Evolutionary conservation across 1,140 invertebrate genomes (phyloP).

Genomic region (Brachionus angularis): DNA sequence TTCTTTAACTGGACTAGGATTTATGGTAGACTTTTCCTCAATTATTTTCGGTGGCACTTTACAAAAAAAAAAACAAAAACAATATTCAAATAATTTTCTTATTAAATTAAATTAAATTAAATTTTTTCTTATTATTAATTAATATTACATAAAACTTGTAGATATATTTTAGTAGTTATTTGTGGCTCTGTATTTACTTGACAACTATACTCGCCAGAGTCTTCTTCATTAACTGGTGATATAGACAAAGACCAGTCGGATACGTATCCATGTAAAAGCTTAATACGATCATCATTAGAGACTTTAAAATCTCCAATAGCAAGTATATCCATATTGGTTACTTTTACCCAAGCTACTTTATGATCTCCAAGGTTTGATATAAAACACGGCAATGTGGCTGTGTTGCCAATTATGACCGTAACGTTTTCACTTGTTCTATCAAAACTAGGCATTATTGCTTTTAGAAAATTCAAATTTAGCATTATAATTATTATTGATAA

Average conservation of each 20-base stretch:
- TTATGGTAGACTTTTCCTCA: slow-evolving; percentile 27
- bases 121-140: background rate
- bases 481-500: no score
- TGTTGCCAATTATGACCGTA: slow-evolving; percentile 79
- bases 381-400: slow-evolving; percentile 84
- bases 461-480: no score
- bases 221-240: slow-evolving; percentile 24
- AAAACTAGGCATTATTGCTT: slow-evolving; percentile 60
- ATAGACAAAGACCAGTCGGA: slow-evolving; percentile 43
- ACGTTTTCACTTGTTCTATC: slow-evolving; percentile 85
- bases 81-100: background rate
- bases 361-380: slow-evolving; percentile 82
- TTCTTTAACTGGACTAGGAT: slow-evolving; percentile 9
- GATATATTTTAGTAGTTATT: slow-evolving; percentile 21
- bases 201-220: slow-evolving; percentile 37
- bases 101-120: background rate
- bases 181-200: slow-evolving; percentile 42
- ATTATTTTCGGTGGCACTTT: slow-evolving; percentile 41
- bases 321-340: slow-evolving; percentile 40
- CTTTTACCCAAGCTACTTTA: slow-evolving; percentile 60
- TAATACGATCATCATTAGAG: slow-evolving; percentile 30
- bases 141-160: slow-evolving; percentile 30
- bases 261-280: slow-evolving; percentile 15
- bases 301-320: slow-evolving; percentile 42
- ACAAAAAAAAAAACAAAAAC: background rate